Evolutionary conservation across 2,888 invertebrate genomes (phyloP), one percentile per base, ranked within the genome.

Genomic region (Dolichopus griseipennis): DNA sequence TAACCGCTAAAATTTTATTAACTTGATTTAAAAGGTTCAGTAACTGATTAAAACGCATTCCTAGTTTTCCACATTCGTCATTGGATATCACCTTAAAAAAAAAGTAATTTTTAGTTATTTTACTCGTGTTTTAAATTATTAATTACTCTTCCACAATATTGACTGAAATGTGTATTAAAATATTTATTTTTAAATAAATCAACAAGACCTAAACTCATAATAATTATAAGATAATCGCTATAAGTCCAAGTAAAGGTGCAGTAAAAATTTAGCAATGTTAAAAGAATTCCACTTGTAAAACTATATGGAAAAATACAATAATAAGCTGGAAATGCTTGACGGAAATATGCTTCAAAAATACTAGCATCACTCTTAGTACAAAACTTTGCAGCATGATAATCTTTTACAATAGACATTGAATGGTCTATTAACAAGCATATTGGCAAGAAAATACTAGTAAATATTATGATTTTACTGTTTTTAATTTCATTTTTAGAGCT

Each of bases 191-290:
- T 82, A 73, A 89, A 89, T 65, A 87, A 83, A 2, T 85, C 84
- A 1, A 86, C 80, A 33, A 89, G 76, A 0, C 87, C 87, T 75
- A 86, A 83, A 75, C 89, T 88, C 61, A 89, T 81, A 18, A 88
- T 76, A 70, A 89, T 88, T 12, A 89, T 85, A 68, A 89, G 85
- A 70, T 88, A 77, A 74, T 89, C 89, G 73, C 87, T 87, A 69
- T 86, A 88, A 74, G 87, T 89, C 89, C 89, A 89, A 1, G 86
- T 82, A 68, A 86, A 85, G 0, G 88, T 88, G 5, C 86, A 75
- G 61, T 72, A 72, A 67, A 73, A 69, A 66, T 72, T 73, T 64
- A 77, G 78, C 73, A 84, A 80, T 71, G 78, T 82, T 66, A 78
- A 81, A 71, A 75, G 76, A 9, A 74, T 79, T 62, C 81, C 88